Percentiles rank a stretch among this genome's conserved stretches.
Conservation (phyloP, 2,113 vertebrate species). For the Scartelaos histophorus region DNA sequence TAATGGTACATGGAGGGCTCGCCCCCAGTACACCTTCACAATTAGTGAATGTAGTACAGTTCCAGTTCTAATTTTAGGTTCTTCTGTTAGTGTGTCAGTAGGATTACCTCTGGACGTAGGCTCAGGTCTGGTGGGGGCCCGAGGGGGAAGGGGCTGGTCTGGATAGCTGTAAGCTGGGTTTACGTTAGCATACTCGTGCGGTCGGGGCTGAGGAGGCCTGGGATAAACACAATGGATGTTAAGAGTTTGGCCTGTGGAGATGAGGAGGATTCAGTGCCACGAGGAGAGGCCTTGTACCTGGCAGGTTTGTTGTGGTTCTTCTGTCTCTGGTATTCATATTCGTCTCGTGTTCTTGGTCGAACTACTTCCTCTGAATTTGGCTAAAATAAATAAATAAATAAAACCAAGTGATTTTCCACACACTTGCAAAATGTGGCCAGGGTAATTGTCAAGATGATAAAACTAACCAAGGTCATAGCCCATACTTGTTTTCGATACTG, state of each 20-base stretch:
- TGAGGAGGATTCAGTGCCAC: background rate
- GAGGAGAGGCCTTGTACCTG: constrained; percentile 68
- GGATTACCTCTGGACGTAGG: constrained; percentile 72
- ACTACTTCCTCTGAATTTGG: constrained; percentile 72
- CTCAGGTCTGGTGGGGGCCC: constrained; percentile 70
- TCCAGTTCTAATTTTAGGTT: background rate
- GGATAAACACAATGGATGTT: background rate
- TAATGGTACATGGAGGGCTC: background rate
- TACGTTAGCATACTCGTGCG: constrained; percentile 76
- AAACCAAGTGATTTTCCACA: constrained; percentile 8
- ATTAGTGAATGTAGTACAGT: background rate
- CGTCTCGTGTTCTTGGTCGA: constrained; percentile 80
- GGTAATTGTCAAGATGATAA: too few relatives aligned
- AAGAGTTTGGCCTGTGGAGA: background rate
- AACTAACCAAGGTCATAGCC: too few relatives aligned
- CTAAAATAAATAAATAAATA: constrained; percentile 51
- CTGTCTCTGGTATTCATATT: constrained; percentile 79
- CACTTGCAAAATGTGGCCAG: too few relatives aligned
- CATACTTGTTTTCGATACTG: too few relatives aligned
- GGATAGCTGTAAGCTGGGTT: constrained; percentile 63
- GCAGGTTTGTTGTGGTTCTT: constrained; percentile 80
- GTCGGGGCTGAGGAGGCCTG: constrained; percentile 73
- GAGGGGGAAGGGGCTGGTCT: constrained; percentile 59
- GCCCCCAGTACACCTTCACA: too few relatives aligned
- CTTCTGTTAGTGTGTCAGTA: background rate